These are phyloP conservation scores for Nanorana parkeri DNA, from an alignment of 2,113 vertebrate species.

Conservation along the genomic window DNA sequence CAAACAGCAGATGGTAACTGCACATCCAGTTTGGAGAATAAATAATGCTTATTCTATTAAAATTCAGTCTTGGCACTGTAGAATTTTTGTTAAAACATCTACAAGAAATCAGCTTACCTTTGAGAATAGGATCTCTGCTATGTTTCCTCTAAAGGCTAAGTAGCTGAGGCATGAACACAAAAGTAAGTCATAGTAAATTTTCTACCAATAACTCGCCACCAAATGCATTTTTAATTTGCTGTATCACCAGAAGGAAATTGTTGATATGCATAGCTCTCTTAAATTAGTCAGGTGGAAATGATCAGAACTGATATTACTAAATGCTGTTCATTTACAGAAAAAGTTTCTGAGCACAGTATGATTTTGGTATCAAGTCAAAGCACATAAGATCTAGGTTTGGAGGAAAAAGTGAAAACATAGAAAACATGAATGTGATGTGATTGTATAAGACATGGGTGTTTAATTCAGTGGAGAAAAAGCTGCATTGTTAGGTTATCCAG, in stretches of 20 bases:
- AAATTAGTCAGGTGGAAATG: background rate
- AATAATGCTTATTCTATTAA: slow-evolving; percentile 82
- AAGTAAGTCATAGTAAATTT: slow-evolving; percentile 69
- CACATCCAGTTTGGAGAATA: slow-evolving; percentile 85
- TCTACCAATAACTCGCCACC: background rate
- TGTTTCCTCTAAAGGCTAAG: slow-evolving; percentile 78
- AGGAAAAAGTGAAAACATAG: too few relatives aligned
- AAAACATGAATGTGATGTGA: too few relatives aligned
- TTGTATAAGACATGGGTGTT: too few relatives aligned
- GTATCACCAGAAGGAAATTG: too few relatives aligned
- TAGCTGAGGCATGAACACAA: slow-evolving; percentile 72
- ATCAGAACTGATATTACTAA: background rate
- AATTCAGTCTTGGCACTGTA: slow-evolving; percentile 71
- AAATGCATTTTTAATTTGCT: too few relatives aligned
- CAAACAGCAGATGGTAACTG: slow-evolving; percentile 87
- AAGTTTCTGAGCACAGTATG: background rate
- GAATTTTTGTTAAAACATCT: slow-evolving; percentile 86
- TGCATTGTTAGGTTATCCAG: too few relatives aligned
- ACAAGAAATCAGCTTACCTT: slow-evolving; percentile 76
- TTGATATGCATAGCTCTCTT: background rate
- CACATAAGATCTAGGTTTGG: background rate
- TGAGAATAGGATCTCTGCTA: slow-evolving; percentile 67
- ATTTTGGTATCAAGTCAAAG: background rate
- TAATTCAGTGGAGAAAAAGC: too few relatives aligned
- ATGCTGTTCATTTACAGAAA: background rate